Base-by-base conservation (phyloP, 2,888 invertebrate genomes). In the Hermaeophaga mercurialis region DNA sequence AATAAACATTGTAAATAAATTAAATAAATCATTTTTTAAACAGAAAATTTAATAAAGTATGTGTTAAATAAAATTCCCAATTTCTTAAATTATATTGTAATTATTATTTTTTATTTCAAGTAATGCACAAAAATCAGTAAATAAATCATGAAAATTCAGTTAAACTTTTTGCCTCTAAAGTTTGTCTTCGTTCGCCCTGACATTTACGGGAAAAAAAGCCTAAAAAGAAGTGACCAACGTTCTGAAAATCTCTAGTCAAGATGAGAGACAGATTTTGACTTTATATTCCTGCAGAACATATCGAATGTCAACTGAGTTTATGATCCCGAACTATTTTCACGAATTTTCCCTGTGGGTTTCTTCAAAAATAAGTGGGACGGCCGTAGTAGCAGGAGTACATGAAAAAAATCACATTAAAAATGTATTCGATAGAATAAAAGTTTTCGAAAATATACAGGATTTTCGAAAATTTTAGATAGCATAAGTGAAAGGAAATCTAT, bases 221-320 rank as follows among this genome's bases (percentile, higher is more conserved):
- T 22, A 15, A 34, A 11, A 26, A 38, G 38, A 28, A 52, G 17
- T 43, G 43, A 34, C 34, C 33, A 33, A 43, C 11, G 14, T 52
- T 22, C 34, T 33, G 34, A 34, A 52, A 43, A 43, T 52, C 44
- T 34, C 34, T 15, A 52, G 24, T 52, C 43, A 34, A n/a, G 17
- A 31, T 38, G 6, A 45, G 19, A 28, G 26, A 41, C 28, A 28
- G 26, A 48, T 36, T 48, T 56, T 50, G 53, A 46, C 52, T 48
- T 55, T 55, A 48, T 58, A 46, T 58, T 48, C 45, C 33, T 44
- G 44, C 39, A 36, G 52, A 56, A 63, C 62, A 63, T 65, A 65
- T 65, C 63, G 56, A 58, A 52, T 36, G 47, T 49, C 46, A 43
- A 50, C 54, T 36, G 56, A 26, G 47, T 58, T 57, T 57, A 46